Percentiles rank a stretch among this genome's conserved stretches.
These are phyloP conservation scores for Tichodroma muraria DNA, from an alignment of 2,113 vertebrate genomes.

Conservation along the genomic window DNA sequence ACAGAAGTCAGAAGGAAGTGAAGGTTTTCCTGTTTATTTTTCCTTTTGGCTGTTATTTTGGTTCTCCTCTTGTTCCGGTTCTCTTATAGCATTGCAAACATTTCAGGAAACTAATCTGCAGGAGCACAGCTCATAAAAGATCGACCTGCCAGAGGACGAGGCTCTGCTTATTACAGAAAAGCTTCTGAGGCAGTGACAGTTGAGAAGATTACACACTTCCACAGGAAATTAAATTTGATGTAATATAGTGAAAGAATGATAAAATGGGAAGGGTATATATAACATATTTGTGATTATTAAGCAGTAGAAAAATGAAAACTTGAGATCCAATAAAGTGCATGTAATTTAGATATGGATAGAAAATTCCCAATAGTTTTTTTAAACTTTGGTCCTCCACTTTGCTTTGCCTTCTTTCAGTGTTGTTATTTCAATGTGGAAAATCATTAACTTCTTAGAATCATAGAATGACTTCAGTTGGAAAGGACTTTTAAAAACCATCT, in stretches of 20 bases:
- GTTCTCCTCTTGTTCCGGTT: not conserved
- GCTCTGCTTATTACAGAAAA: constrained; percentile 38
- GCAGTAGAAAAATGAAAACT: constrained; percentile 17
- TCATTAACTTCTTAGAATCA: not conserved
- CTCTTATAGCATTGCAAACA: not conserved
- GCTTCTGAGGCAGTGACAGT: constrained; percentile 19
- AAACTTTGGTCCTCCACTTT: not conserved
- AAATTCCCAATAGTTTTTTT: not conserved
- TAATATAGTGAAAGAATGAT: constrained; percentile 15
- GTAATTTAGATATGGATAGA: not conserved
- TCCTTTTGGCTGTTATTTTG: not conserved
- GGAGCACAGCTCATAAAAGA: constrained; percentile 22
- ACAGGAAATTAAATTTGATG: constrained; percentile 57
- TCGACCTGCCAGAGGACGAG: not conserved
- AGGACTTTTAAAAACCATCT: not conserved
- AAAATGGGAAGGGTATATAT: constrained; percentile 6
- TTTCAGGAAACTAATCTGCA: constrained; percentile 37
- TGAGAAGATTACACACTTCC: constrained; percentile 28
- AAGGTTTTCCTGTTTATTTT: not conserved
- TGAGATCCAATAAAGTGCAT: not conserved
- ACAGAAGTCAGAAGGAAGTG: not conserved
- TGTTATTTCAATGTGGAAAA: not conserved
- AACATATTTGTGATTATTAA: not conserved
- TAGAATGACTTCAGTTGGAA: not conserved
- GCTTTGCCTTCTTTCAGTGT: not conserved